Conservation (phyloP, 2,888 invertebrate genomes). For the Cataglyphis altisquamis region DNA sequence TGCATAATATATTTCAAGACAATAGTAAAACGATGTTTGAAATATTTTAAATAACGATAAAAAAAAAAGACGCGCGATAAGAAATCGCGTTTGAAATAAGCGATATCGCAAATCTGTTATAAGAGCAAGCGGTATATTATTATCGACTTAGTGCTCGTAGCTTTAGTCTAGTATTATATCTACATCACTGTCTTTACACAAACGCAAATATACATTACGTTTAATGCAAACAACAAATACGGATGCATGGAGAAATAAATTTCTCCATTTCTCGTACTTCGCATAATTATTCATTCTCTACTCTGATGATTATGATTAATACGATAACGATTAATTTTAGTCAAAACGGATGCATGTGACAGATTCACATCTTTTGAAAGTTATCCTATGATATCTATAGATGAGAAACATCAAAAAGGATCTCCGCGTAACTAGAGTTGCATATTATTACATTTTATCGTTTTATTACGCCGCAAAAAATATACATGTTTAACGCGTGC, state of each 20-base stretch:
- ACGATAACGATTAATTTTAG: too few relatives aligned
- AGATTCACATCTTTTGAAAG: neutral
- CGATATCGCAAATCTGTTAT: constrained; percentile 43
- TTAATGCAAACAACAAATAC: constrained; percentile 40
- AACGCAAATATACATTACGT: constrained; percentile 31
- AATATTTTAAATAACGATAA: constrained; percentile 33
- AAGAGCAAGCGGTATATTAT: constrained; percentile 44
- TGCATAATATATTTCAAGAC: neutral
- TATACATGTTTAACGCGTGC: constrained; percentile 23
- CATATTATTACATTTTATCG: constrained; percentile 8
- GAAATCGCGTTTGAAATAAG: constrained; percentile 5
- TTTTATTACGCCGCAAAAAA: constrained; percentile 28
- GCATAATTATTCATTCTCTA: constrained; percentile 51
- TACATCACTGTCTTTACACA: constrained; percentile 44
- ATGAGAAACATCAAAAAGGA: neutral
- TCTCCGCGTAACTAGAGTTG: neutral
- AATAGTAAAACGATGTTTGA: neutral
- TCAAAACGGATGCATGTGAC: neutral
- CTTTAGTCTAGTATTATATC: constrained; percentile 47
- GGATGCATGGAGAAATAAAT: constrained; percentile 31
- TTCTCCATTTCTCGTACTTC: constrained; percentile 25
- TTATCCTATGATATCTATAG: neutral
- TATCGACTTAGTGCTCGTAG: constrained; percentile 46
- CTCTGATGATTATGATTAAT: neutral
- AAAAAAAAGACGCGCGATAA: neutral